Evolutionary conservation across 2,113 vertebrate species (phyloP).

Genomic region (Muscicapa adusta): DNA sequence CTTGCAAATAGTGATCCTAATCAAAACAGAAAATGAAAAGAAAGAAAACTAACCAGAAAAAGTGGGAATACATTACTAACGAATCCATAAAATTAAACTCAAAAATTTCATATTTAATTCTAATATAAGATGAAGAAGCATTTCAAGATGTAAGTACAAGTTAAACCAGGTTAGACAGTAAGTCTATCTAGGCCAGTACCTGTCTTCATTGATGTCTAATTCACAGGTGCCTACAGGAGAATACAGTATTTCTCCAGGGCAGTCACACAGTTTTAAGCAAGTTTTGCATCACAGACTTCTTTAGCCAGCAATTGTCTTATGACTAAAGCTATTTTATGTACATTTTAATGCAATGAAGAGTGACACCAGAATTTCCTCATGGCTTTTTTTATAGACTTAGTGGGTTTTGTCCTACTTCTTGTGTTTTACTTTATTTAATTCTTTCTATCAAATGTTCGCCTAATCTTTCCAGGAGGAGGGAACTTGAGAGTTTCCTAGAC

Average conservation of each 20-base stretch:
- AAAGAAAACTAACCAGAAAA: neutral
- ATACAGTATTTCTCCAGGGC: neutral
- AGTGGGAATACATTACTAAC: neutral
- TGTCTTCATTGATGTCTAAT: neutral
- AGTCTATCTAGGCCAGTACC: rapidly evolving
- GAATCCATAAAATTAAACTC: neutral
- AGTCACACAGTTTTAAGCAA: neutral
- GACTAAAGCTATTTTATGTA: neutral
- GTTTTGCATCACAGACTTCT: neutral
- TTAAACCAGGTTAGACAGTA: neutral
- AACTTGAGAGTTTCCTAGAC: neutral
- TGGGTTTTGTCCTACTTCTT: neutral
- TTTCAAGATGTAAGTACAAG: neutral
- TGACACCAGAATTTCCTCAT: neutral
- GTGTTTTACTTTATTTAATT: neutral
- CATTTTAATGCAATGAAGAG: neutral
- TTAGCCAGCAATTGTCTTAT: neutral
- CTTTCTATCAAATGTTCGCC: neutral
- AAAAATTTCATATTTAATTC: neutral
- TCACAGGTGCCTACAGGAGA: neutral
- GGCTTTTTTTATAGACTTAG: neutral
- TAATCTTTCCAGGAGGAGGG: neutral
- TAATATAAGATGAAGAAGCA: neutral
- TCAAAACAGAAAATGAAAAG: slow-evolving; percentile 1
- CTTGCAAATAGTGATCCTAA: neutral